Conservation (phyloP, 1,140 invertebrate species). For the Mesaphorura yosii region DNA sequence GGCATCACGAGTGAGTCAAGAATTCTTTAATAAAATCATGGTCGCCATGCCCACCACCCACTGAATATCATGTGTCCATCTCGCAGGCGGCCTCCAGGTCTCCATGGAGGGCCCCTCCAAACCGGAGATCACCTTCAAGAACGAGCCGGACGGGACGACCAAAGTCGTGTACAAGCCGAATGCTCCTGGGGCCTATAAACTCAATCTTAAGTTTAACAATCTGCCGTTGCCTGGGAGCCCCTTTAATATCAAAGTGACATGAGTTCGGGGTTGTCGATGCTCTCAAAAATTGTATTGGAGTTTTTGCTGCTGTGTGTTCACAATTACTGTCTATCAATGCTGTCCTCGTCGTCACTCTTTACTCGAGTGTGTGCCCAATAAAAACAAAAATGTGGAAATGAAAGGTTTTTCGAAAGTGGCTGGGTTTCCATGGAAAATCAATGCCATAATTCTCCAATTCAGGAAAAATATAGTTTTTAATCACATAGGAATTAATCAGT, state of each 20-base stretch:
- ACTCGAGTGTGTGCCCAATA: too few species aligned
- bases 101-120: slow-evolving; percentile 27
- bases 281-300: too few species aligned
- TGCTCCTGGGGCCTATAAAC: slow-evolving; percentile 22
- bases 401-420: too few species aligned
- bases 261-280: not conserved
- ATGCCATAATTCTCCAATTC: too few species aligned
- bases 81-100: slow-evolving; percentile 15
- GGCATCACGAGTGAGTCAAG: slow-evolving; percentile 25
- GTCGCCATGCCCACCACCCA: not conserved
- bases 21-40: not conserved
- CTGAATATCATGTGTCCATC: not conserved
- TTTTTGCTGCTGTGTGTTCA: too few species aligned
- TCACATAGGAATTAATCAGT: too few species aligned
- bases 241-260: slow-evolving; percentile 18
- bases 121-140: slow-evolving; percentile 27
- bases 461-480: too few species aligned
- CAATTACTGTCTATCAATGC: too few species aligned
- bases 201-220: slow-evolving; percentile 20
- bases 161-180: slow-evolving; percentile 22
- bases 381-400: too few species aligned
- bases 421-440: too few species aligned
- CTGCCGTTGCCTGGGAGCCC: slow-evolving; percentile 23
- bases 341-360: too few species aligned
- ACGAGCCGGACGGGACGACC: slow-evolving; percentile 21